Conservation (phyloP, 2,113 vertebrate species). For the Cervus canadensis region DNA sequence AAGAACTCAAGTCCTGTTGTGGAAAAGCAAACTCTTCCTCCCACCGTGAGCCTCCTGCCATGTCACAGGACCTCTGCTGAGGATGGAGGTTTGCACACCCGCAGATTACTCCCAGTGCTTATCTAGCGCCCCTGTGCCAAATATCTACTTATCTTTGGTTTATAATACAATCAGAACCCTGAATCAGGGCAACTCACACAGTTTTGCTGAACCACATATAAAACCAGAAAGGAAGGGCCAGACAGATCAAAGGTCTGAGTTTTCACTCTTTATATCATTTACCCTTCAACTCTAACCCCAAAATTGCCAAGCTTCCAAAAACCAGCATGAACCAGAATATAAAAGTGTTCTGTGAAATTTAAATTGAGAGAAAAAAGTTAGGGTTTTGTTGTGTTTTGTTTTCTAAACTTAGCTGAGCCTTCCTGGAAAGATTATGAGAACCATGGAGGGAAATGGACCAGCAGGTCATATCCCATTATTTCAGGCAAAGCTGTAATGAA, state of each 20-base stretch:
- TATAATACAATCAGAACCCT: background rate
- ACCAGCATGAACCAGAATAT: background rate
- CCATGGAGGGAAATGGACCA: background rate
- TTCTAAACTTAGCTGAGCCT: background rate
- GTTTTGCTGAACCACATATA: background rate
- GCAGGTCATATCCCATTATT: background rate
- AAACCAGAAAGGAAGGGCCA: background rate
- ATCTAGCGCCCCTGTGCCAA: background rate
- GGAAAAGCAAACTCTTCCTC: background rate
- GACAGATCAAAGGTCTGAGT: background rate
- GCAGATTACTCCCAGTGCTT: background rate
- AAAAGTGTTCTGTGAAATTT: background rate
- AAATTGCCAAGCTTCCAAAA: background rate
- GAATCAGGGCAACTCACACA: background rate
- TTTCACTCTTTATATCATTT: background rate
- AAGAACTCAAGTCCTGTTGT: background rate
- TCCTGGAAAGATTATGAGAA: background rate
- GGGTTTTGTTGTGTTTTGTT: background rate
- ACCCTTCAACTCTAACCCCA: background rate
- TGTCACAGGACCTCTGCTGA: background rate
- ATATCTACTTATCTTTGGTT: background rate
- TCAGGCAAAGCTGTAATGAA: background rate
- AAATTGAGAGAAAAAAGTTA: background rate
- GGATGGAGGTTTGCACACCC: rapidly evolving
- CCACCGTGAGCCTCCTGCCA: rapidly evolving